Base-by-base conservation (phyloP, 2,888 invertebrate species). In the Hydriomena furcata region DNA sequence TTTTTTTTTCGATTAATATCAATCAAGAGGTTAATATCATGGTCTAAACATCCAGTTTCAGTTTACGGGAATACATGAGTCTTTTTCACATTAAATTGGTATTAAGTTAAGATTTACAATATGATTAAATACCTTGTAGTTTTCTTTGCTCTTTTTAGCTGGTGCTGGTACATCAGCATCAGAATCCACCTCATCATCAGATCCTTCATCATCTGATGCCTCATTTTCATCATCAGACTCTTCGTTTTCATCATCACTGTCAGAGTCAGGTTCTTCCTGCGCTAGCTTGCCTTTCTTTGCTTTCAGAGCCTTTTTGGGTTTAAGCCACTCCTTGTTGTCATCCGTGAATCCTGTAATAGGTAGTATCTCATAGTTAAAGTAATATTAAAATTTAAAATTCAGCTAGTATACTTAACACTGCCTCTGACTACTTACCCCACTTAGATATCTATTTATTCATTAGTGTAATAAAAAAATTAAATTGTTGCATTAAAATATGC, bases 241-340 rank as follows among this genome's bases (percentile, higher is more conserved):
- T 10, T 11, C 25, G 24, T 25, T 30, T 37, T 37, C 45, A 10
- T 27, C 35, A 32, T 78, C 71, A 66, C 73, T 77, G 8, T 78
- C 78, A 1, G 66, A 55, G n/a, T 71, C 64, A 20, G 49, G 40
- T n/a, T 58, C 35, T 46, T 69, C 58, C 23, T 69, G 66, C 36
- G 63, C 53, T 35, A 21, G 62, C 71, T 71, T 83, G 3, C 47
- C 48, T 74, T 79, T 91, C 79, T 7, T 65, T 68, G 79, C 84
- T 56, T 79, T 91, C 79, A 7, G 64, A 68, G 79, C 84, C 56
- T 87, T 79, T 71, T 93, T 94, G 0, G 92, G 93, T 67, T 92
- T 95, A 27, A 95, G 74, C 95, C 95, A 95, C 20, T 88, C 84
- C 46, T 92, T 92, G 66, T 95, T 95, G 8, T 95, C 94, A 87